A percentile compares a stretch with the other conserved stretches of the same genome.
Evolutionary conservation across 2,113 vertebrate species (phyloP).

Genomic region (Heterotilapia buettikoferi): DNA sequence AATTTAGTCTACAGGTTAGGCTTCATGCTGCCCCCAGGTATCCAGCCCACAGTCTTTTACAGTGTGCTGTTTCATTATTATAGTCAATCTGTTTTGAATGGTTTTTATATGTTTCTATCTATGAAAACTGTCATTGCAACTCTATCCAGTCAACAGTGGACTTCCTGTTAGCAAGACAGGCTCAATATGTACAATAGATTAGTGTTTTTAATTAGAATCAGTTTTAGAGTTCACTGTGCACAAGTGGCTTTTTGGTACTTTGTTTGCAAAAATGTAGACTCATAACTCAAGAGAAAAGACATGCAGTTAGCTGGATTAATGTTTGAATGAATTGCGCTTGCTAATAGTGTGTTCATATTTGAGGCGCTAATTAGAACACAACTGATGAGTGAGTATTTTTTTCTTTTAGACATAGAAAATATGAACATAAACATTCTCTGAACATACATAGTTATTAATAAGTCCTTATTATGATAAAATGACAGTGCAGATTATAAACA

Average conservation of each 20-base stretch:
- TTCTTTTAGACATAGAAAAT: background rate
- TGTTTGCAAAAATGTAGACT: slow-evolving; percentile 20
- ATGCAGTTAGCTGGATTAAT: background rate
- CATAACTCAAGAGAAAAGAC: slow-evolving; percentile 28
- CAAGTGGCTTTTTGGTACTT: slow-evolving; percentile 45
- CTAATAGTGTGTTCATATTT: background rate
- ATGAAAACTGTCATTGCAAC: slow-evolving; percentile 44
- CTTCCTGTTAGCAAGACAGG: slow-evolving; percentile 38
- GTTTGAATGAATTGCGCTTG: background rate
- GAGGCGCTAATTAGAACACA: background rate
- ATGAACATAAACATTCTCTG: background rate
- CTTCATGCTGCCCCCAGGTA: slow-evolving; percentile 4
- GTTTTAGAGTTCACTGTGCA: slow-evolving; percentile 43
- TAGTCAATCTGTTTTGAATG: slow-evolving; percentile 53
- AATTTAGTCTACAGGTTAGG: slow-evolving; percentile 16
- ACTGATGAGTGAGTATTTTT: background rate
- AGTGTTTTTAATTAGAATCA: slow-evolving; percentile 43
- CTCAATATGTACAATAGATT: slow-evolving; percentile 33
- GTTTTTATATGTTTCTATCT: slow-evolving; percentile 70
- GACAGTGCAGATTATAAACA: background rate
- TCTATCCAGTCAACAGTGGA: slow-evolving; percentile 40
- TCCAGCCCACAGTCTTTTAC: slow-evolving; percentile 33
- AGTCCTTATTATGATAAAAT: background rate
- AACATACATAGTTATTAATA: background rate
- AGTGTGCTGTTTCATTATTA: slow-evolving; percentile 44